A percentile compares a stretch with the other conserved stretches of the same genome.
Evolutionary conservation across 2,797 vertebrate species (phyloP).

Genomic region (Sebastiscus tertius): DNA sequence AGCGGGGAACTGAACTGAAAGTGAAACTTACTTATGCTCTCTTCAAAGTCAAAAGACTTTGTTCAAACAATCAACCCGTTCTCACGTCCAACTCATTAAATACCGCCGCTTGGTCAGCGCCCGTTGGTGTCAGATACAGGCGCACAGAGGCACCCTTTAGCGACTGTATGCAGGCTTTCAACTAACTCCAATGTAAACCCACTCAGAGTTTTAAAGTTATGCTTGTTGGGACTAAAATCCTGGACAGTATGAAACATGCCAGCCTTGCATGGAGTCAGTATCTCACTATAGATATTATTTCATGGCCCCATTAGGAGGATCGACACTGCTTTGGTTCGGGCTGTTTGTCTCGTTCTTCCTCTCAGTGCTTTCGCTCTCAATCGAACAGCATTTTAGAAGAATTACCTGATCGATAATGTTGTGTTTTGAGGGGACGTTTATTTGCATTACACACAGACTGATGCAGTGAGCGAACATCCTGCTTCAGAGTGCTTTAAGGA

Average conservation of each 20-base stretch:
- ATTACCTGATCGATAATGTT: slow-evolving; percentile 7
- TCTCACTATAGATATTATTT: not conserved
- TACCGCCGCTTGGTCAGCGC: no score
- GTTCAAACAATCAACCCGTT: no score
- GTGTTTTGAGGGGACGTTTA: not conserved
- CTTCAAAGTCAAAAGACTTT: no score
- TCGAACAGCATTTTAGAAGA: slow-evolving; percentile 3
- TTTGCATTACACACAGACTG: not conserved
- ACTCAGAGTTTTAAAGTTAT: no score
- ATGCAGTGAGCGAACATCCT: not conserved
- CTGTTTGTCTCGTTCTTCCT: not conserved
- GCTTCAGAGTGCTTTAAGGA: not conserved
- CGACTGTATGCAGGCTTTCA: no score
- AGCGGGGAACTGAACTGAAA: no score
- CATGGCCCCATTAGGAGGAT: not conserved
- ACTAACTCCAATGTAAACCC: no score
- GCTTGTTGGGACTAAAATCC: no score
- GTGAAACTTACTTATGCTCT: no score
- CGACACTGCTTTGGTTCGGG: not conserved
- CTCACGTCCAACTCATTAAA: no score
- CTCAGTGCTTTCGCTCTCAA: not conserved
- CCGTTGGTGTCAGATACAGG: no score
- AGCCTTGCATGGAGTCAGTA: not conserved
- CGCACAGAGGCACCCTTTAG: no score
- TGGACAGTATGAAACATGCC: not conserved